Evolutionary conservation across 2,888 invertebrate species (phyloP).

Genomic region (Dasypogon diadema): DNA sequence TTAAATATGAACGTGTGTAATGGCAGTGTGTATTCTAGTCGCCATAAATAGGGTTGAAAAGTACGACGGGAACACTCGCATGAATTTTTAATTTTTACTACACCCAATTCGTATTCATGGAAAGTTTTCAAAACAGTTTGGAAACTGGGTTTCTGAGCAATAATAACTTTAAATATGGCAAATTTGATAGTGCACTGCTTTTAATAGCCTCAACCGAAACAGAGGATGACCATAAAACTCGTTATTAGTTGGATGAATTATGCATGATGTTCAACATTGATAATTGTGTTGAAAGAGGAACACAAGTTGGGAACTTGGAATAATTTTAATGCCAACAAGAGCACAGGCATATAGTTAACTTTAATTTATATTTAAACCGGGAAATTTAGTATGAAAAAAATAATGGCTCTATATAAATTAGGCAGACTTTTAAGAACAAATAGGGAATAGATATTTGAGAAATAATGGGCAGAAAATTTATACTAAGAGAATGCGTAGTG

Average conservation of each 20-base stretch:
- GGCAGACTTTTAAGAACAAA: too few species aligned
- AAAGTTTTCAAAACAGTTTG: not conserved
- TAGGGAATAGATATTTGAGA: too few species aligned
- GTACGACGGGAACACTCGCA: slow-evolving; percentile 43
- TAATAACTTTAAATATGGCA: not conserved
- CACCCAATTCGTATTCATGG: slow-evolving; percentile 37
- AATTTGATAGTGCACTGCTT: not conserved
- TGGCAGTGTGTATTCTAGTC: not conserved
- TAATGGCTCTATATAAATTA: too few species aligned
- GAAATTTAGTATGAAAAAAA: too few species aligned
- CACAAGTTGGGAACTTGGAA: too few species aligned
- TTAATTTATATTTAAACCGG: too few species aligned
- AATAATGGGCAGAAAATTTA: too few species aligned
- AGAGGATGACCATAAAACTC: slow-evolving; percentile 6
- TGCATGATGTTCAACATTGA: slow-evolving; percentile 1
- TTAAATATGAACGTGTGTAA: slow-evolving; percentile 28
- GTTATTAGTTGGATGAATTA: slow-evolving; percentile 24
- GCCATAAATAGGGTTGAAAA: slow-evolving; percentile 18
- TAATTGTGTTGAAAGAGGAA: not conserved
- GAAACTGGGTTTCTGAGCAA: not conserved
- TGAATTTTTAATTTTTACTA: slow-evolving; percentile 56
- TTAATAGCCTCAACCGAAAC: not conserved
- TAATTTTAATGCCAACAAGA: too few species aligned
- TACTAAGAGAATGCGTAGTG: too few species aligned
- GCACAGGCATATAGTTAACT: too few species aligned